Base-by-base conservation (phyloP, 2,113 vertebrate species). In the Oryzias curvinotus region DNA sequence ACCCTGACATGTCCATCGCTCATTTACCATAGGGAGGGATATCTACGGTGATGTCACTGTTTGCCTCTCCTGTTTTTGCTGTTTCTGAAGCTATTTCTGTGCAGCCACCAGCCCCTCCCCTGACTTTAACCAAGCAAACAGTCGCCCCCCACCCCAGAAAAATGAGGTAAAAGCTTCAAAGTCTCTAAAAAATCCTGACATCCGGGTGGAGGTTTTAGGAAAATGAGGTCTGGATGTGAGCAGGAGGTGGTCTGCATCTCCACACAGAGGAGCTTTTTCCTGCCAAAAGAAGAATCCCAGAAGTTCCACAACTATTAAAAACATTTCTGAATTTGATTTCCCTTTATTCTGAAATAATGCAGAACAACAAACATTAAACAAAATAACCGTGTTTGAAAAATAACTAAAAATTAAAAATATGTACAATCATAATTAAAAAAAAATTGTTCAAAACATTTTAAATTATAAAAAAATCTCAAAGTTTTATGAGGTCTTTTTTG, bases 41-140 rank as follows among this genome's bases (percentile, higher is more conserved):
- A 3, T 36, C 54, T n/a, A 21, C 36, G 51, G 52, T 84, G 82
- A 84, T 83, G 85, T 87, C 77, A 83, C 66, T 62, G 63, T 70
- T 81, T 80, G 59, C 45, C 62, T 60, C 68, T 4, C 8, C 8
- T 52, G 53, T 17, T 36, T 18, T 54, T 1, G 17, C 77, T 68
- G 60, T 80, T 71, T 79, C 45, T 65, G 53, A 5, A 75, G 82
- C 80, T 89, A 90, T 89, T 90, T 86, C 45, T 65, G 80, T 80
- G 59, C 14, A 23, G n/a, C 65, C 4, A 10, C 66, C 52, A 42
- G n/a, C 73, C 77, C 76, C 63, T 71, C 61, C 66, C 19, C 19
- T 13, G 26, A 58, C 70, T 79, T 59, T 73, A 57, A 36, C 56
- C 57, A 21, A 43, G 51, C 72, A 85, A 90, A 87, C 63, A 88